Evolutionary conservation across 2,797 vertebrate genomes (phyloP).

Genomic region (Miichthys miiuy): DNA sequence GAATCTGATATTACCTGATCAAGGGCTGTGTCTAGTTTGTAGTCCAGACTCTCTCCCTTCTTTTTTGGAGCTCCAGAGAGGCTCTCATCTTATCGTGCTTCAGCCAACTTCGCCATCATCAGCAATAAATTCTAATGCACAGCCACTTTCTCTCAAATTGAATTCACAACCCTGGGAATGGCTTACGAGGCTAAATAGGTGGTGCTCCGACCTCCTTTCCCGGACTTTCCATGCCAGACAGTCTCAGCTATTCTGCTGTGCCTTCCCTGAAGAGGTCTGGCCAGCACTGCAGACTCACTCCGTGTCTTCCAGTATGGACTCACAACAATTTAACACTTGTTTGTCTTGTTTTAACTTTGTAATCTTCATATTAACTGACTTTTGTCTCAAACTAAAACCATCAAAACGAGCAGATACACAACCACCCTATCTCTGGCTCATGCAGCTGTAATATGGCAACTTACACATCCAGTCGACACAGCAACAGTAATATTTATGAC

Average conservation of each 20-base stretch:
- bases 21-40: conserved; percentile 20
- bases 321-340: not conserved
- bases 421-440: too few relatives aligned
- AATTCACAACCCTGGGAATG: conserved; percentile 8
- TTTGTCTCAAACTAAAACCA: not conserved
- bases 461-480: not conserved
- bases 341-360: not conserved
- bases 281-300: conserved; percentile 1
- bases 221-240: conserved; percentile 21
- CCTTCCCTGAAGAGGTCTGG: conserved; percentile 7
- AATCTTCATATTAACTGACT: not conserved
- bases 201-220: not conserved
- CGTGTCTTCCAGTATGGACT: not conserved
- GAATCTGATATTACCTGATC: conserved; percentile 28
- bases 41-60: conserved; percentile 10
- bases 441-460: not conserved
- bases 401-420: not conserved
- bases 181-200: conserved; percentile 9
- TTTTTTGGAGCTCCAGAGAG: not conserved
- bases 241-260: conserved; percentile 1
- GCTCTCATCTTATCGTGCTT: not conserved
- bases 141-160: conserved; percentile 1
- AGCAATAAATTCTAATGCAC: conserved; percentile 7
- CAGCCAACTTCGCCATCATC: not conserved
- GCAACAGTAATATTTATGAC: not conserved